phyloP scores from a whole-genome alignment of 2,113 vertebrate species.

The Ptychochromis oligacanthus region DNA sequence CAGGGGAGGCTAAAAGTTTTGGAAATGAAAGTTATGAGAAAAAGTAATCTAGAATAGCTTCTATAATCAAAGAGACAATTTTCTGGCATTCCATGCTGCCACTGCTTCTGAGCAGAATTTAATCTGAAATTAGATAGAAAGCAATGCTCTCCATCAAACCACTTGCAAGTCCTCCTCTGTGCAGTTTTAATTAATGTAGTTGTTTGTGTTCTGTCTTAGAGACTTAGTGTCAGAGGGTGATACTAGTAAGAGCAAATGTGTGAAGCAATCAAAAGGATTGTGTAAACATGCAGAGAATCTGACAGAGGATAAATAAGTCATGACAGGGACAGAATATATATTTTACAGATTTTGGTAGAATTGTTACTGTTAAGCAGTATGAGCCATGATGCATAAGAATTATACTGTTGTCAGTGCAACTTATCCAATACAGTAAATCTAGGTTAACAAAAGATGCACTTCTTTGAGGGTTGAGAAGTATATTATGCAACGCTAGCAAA shows the following conservation, averaged over 20 bases:
- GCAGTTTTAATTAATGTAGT: background rate
- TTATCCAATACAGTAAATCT: background rate
- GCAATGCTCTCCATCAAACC: slow-evolving; percentile 6
- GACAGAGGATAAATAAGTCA: background rate
- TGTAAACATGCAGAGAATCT: background rate
- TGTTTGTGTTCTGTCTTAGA: background rate
- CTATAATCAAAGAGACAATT: slow-evolving; percentile 16
- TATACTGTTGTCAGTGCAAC: background rate
- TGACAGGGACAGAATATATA: background rate
- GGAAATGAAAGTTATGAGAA: slow-evolving; percentile 3
- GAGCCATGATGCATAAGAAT: background rate
- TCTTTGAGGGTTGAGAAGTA: background rate
- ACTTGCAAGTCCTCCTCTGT: background rate
- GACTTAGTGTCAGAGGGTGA: background rate
- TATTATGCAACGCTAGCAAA: background rate
- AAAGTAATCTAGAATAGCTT: slow-evolving; percentile 5
- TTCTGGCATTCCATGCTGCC: background rate
- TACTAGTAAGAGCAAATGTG: background rate
- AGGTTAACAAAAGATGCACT: background rate
- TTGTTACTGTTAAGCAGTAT: background rate
- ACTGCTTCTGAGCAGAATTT: background rate
- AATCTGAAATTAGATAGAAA: slow-evolving; percentile 7
- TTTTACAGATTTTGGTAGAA: background rate
- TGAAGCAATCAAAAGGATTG: background rate
- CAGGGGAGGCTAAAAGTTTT: background rate